Evolutionary conservation across 1,140 invertebrate genomes (phyloP), one percentile per base, ranked within the genome.

Genomic region (Aphelinus atriplicis): DNA sequence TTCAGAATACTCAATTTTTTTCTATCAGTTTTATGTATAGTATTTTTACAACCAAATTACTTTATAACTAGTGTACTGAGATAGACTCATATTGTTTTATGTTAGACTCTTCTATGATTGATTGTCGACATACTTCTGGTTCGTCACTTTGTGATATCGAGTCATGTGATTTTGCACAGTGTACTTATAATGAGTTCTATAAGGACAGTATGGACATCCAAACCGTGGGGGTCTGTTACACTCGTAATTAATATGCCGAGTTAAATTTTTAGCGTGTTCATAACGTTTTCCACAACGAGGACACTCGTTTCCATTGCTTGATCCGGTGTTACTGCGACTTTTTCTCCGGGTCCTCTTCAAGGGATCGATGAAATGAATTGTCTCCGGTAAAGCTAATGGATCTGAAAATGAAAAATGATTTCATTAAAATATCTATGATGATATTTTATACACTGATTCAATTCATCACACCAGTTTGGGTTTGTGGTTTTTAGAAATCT

Each of bases 141-240:
- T 53, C 56, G 0, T 46, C 3, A 9, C 9, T 26, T 70, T 63
- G 51, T 70, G 73, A 45, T 51, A 69, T 2, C 67, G 42, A 2
- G 7, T 9, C 2, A 75, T 56, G 26, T 75, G 67, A 58, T 46
- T 70, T n/a, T 70, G 26, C 3, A 65, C 46, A 2, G 45, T 64
- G n/a, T 50, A 75, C 7, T 64, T 75, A 42, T 70, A 71, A 7
- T 58, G 10, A 53, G 68, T n/a, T n/a, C 26, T 47, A 58, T 86
- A 83, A 45, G 72, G 56, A 72, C 88, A 89, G 70, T 81, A 73
- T n/a, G 84, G 84, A 76, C 89, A 90, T 60, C 85, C 83, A 76
- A 89, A 87, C 71, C 85, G 80, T 6, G 89, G 88, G 68, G 88
- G 88, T 42, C 89, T 84, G 4, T 89, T 87, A 71, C 88, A 90